A percentile compares a stretch with the other conserved stretches of the same genome.
These are phyloP conservation scores for Conus betulinus DNA, from an alignment of 1,140 invertebrate species.

Conservation along the genomic window DNA sequence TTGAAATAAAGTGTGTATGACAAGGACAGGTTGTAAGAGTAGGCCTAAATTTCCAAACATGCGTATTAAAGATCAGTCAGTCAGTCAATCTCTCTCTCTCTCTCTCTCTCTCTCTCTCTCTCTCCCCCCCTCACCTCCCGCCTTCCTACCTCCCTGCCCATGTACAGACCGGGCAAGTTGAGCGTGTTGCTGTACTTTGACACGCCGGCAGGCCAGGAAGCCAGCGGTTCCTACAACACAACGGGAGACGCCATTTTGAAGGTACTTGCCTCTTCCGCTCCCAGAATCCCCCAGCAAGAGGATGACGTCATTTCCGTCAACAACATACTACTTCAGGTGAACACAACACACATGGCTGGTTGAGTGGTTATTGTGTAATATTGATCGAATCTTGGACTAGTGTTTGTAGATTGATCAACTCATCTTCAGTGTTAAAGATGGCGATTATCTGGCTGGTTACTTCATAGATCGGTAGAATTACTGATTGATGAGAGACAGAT, in stretches of 20 bases:
- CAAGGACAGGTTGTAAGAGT: no score
- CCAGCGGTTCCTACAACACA: not conserved
- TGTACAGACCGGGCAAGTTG: not conserved
- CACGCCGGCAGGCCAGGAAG: not conserved
- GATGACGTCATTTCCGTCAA: constrained; percentile 15
- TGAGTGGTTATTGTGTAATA: no score
- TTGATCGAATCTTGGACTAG: no score
- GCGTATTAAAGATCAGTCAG: no score
- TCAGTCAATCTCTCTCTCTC: no score
- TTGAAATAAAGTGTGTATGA: no score
- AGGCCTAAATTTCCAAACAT: no score
- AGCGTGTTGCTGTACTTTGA: constrained; percentile 21
- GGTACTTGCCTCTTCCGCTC: constrained; percentile 24
- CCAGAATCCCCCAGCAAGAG: not conserved
- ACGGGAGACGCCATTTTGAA: constrained; percentile 18
- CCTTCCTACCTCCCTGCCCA: not conserved
- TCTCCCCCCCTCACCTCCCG: not conserved
- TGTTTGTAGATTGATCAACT: no score
- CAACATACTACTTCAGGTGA: not conserved
- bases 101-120: constrained; percentile 14
- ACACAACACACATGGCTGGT: not conserved
- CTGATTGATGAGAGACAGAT: no score
- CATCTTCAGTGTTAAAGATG: no score
- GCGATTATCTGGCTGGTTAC: no score
- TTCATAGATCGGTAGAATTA: no score